Conservation (phyloP, 2,113 vertebrate species). For the Alces alces region DNA sequence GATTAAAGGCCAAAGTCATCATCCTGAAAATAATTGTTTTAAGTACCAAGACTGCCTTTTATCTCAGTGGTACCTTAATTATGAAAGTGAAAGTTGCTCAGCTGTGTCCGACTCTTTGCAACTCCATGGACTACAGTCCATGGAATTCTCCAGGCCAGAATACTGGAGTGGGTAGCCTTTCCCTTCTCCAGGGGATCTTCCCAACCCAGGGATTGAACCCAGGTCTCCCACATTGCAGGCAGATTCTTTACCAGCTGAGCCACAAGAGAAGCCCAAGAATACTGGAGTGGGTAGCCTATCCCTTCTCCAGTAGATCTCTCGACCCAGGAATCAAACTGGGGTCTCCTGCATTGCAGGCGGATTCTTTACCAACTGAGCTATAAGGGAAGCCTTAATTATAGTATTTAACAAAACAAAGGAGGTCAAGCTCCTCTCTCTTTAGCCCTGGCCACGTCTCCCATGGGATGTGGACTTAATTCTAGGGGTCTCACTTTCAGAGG, state of each 20-base stretch:
- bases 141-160: not conserved
- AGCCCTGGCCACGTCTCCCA: not conserved
- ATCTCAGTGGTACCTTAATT: not conserved
- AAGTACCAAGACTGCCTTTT: not conserved
- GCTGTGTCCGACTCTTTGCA: accelerated
- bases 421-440: not conserved
- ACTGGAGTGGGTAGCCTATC: not conserved
- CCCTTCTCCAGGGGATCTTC: not conserved
- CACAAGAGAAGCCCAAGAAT: not conserved
- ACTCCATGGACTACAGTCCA: not conserved
- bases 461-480: not conserved
- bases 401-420: not conserved
- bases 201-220: not conserved
- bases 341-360: not conserved
- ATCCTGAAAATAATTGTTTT: not conserved
- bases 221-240: not conserved
- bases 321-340: not conserved
- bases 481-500: not conserved
- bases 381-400: not conserved
- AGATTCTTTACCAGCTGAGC: not conserved
- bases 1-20: not conserved
- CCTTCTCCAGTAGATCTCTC: not conserved
- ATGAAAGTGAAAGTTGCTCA: not conserved
- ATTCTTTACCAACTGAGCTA: not conserved
- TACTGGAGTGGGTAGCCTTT: not conserved